Conservation (phyloP, 1,140 invertebrate genomes). For the Halictus rubicundus region DNA sequence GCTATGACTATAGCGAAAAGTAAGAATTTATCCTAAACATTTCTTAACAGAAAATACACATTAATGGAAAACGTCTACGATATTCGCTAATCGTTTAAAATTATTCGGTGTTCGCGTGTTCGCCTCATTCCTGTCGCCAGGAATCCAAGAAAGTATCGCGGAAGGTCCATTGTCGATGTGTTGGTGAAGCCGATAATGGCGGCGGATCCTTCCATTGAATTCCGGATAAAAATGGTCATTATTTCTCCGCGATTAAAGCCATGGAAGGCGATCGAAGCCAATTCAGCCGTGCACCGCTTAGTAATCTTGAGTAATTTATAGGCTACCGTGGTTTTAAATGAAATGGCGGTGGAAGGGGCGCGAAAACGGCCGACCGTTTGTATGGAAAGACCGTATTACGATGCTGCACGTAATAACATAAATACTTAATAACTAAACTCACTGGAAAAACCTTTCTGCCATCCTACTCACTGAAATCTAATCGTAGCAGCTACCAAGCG, state of each 20-base stretch:
- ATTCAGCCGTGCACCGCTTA: constrained; percentile 17
- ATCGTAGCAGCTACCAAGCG: neutral
- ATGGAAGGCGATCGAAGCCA: neutral
- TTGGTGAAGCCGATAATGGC: neutral
- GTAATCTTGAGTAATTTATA: constrained; percentile 58
- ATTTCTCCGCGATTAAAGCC: constrained; percentile 28
- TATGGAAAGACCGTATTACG: constrained; percentile 23
- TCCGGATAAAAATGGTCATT: constrained; percentile 35
- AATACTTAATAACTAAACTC: constrained; percentile 21
- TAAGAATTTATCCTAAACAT: no score
- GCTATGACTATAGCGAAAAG: no score
- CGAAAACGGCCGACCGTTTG: constrained; percentile 32
- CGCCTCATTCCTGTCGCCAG: neutral
- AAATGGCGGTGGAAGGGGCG: neutral
- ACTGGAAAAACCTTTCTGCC: neutral
- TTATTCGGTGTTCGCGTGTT: neutral
- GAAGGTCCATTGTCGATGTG: constrained; percentile 15
- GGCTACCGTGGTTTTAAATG: constrained; percentile 19
- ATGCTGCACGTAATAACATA: neutral
- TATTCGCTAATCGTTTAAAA: neutral
- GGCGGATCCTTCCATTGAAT: constrained; percentile 12
- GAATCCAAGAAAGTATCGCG: constrained; percentile 6
- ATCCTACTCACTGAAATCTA: neutral
- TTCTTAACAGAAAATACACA: no score
- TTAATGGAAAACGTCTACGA: neutral